Conservation (phyloP, 2,113 vertebrate genomes). For the Cygnus buccinator region DNA sequence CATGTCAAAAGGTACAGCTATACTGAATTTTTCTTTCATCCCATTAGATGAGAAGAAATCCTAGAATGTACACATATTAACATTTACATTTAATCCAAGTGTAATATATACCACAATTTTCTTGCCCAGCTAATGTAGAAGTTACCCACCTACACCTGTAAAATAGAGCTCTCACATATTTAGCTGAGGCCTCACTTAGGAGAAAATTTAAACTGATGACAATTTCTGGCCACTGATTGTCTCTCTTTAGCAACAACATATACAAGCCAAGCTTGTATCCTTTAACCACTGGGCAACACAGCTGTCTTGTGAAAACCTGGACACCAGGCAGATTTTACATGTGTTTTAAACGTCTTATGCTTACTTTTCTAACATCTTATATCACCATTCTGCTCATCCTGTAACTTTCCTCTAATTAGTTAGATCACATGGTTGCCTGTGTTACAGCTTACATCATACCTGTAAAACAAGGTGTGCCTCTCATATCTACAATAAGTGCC, state of each 20-base stretch:
- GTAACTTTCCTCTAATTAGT: neutral
- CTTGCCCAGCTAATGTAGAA: neutral
- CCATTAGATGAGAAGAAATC: neutral
- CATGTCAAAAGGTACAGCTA: neutral
- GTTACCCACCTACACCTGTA: neutral
- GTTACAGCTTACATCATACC: fast-evolving
- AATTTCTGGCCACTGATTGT: neutral
- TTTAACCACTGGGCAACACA: neutral
- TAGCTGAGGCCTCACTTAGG: neutral
- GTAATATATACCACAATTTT: neutral
- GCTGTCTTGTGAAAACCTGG: neutral
- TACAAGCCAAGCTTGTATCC: neutral
- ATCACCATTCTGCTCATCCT: neutral
- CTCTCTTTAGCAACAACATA: neutral
- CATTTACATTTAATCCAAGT: neutral
- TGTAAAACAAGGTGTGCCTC: neutral
- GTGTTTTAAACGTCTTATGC: neutral
- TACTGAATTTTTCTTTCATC: neutral
- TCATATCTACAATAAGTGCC: neutral
- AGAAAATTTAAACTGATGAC: neutral
- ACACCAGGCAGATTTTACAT: neutral
- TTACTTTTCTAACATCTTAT: neutral
- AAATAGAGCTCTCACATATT: neutral
- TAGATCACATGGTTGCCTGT: neutral
- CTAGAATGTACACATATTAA: neutral